Evolutionary conservation across 2,797 vertebrate genomes (phyloP).

Genomic region (Pipistrellus nathusii): DNA sequence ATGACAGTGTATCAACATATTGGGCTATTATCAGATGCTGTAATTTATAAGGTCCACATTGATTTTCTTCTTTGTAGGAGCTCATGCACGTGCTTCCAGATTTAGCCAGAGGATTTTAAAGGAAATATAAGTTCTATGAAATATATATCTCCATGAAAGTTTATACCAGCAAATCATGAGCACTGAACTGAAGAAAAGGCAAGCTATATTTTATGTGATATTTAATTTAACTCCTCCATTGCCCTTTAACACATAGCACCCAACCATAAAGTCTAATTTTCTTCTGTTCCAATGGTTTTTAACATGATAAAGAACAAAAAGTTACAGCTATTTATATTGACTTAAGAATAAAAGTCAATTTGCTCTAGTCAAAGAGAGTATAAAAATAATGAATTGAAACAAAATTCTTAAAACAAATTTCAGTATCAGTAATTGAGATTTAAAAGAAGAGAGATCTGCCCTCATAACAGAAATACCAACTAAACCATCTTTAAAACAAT

Average conservation of each 20-base stretch:
- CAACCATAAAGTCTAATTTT: slow-evolving; percentile 53
- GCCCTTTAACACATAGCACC: slow-evolving; percentile 1
- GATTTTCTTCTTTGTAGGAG: slow-evolving; percentile 59
- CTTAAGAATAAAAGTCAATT: slow-evolving; percentile 64
- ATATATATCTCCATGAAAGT: slow-evolving; percentile 63
- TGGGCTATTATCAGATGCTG: slow-evolving; percentile 32
- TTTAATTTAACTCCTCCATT: slow-evolving; percentile 56
- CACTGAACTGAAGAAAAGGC: slow-evolving; percentile 24
- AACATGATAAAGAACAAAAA: slow-evolving; percentile 55
- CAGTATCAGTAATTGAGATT: not conserved
- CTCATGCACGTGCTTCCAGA: slow-evolving; percentile 2
- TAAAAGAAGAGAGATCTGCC: not conserved
- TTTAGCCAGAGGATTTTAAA: slow-evolving; percentile 53
- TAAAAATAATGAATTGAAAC: slow-evolving; percentile 67
- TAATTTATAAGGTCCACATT: slow-evolving; percentile 53
- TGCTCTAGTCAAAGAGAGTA: slow-evolving; percentile 26
- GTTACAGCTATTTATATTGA: slow-evolving; percentile 46
- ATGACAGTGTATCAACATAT: not conserved
- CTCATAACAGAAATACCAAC: not conserved
- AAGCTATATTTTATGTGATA: slow-evolving; percentile 49
- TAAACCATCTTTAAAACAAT: not conserved
- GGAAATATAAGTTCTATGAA: slow-evolving; percentile 55
- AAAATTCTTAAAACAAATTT: slow-evolving; percentile 24
- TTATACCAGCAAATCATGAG: slow-evolving; percentile 56
- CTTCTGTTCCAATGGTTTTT: slow-evolving; percentile 58